These are phyloP conservation scores for Centropyge bicolor DNA, from an alignment of 2,797 vertebrate genomes.

Conservation along the genomic window DNA sequence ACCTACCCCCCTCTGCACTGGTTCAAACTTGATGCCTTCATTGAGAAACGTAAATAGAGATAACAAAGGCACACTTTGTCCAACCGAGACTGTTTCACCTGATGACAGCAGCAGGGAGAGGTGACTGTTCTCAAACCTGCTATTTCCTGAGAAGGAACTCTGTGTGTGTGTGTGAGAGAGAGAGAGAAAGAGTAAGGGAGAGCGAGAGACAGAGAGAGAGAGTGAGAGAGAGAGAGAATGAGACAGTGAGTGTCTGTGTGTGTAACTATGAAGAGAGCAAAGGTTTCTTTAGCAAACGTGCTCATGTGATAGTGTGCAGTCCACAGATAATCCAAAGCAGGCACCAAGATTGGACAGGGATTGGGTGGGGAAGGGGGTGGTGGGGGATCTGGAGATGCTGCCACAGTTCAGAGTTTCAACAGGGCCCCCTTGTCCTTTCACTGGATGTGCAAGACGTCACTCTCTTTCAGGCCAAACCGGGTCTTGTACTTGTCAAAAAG, in stretches of 20 bases:
- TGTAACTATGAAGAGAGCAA: conserved; percentile 32
- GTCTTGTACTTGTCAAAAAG: conserved; percentile 96
- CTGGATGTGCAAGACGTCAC: conserved; percentile 89
- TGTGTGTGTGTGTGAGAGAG: too few species aligned
- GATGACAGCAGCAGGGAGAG: conserved; percentile 14
- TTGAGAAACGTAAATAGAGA: conserved; percentile 23
- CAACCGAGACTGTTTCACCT: conserved; percentile 13
- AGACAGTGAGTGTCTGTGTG: neutral
- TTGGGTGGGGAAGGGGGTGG: neutral
- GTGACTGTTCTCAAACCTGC: conserved; percentile 36
- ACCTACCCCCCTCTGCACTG: conserved; percentile 9
- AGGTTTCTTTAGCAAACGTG: conserved; percentile 53
- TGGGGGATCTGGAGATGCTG: conserved; percentile 30
- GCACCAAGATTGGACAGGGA: conserved; percentile 34
- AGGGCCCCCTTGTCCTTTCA: conserved; percentile 74
- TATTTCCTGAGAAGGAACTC: conserved; percentile 30
- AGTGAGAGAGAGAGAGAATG: too few species aligned
- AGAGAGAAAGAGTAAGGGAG: too few species aligned
- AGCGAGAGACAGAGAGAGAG: too few species aligned
- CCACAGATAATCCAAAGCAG: conserved; percentile 55
- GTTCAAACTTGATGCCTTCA: conserved; percentile 3
- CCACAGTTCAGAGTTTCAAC: conserved; percentile 50
- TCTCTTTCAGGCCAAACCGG: conserved; percentile 91
- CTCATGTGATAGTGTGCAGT: conserved; percentile 47
- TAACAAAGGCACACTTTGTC: conserved; percentile 29